These are phyloP conservation scores for Neoaliturus tenellus DNA, from an alignment of 2,888 invertebrate genomes.

Conservation along the genomic window DNA sequence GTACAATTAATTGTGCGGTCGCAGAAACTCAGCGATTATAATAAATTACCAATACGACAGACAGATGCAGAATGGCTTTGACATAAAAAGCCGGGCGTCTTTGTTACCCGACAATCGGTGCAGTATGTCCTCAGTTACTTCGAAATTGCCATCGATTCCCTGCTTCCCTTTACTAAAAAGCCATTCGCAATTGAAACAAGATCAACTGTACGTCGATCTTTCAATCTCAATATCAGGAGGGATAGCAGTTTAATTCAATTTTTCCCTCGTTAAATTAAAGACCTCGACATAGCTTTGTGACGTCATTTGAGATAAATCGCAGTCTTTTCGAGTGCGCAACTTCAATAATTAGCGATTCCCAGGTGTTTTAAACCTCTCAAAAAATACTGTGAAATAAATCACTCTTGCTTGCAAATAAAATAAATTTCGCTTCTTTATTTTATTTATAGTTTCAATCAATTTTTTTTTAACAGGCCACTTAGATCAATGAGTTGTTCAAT, in stretches of 20 bases:
- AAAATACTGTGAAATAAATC: too few relatives aligned
- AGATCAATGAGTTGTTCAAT: too few relatives aligned
- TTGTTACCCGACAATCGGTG: not conserved
- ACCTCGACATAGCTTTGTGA: conserved; percentile 13
- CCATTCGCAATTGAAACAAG: conserved; percentile 31
- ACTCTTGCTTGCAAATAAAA: too few relatives aligned
- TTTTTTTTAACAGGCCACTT: too few relatives aligned
- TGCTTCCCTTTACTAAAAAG: conserved; percentile 19
- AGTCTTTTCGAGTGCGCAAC: not conserved
- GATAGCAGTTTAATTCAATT: conserved; percentile 18
- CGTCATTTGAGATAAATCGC: conserved; percentile 9
- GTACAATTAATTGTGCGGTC: too few relatives aligned
- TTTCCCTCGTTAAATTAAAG: conserved; percentile 12
- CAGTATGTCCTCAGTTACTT: not conserved
- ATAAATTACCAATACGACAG: not conserved
- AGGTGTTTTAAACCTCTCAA: too few relatives aligned
- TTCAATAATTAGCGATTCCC: not conserved
- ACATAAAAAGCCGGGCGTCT: conserved; percentile 13
- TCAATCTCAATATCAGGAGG: conserved; percentile 14
- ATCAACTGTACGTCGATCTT: conserved; percentile 5
- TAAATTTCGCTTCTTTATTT: too few relatives aligned
- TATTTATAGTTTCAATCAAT: too few relatives aligned
- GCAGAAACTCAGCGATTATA: too few relatives aligned
- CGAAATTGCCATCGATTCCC: conserved; percentile 22
- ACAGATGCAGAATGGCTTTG: conserved; percentile 12